Evolutionary conservation across 2,113 vertebrate species (phyloP), one percentile per base, ranked within the genome.

Genomic region (Brienomyrus longianalis): DNA sequence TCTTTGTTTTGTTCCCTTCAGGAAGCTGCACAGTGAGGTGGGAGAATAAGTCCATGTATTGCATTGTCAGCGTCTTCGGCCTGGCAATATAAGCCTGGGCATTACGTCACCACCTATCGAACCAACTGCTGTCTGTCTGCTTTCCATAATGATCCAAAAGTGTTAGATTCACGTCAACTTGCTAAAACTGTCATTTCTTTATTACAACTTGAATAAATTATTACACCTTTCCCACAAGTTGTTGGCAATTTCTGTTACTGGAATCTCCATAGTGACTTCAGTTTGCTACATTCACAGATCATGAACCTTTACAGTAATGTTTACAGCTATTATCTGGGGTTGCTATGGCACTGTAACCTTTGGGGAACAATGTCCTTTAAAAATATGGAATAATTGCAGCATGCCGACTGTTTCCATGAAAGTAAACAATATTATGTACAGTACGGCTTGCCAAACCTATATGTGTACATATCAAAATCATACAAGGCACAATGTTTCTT

Each of bases 41-140:
- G 98, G 98, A 99, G 93, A 99, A 99, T 91, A 97, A 98, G 94
- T 97, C 96, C 85, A 97, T 98, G 96, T 98, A 97, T 94, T 99
- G 98, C 93, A 97, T 98, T 1, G 96, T 98, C 94, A 98, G 93
- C 89, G 95, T 98, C 92, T 99, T 98, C 56, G 98, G 97, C 43
- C 95, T 99, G 59, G 96, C 97, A 89, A 95, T 98, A 80, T 98
- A 92, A 96, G 91, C 5, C 8, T 59, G 7, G 23, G 6, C 2
- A 6, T 17, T 13, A 17, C 35, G 15, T 6, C n/a, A 0, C 70
- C 51, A 19, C 48, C 27, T 83, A 50, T 35, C 19, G 1, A 13
- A 35, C 23, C 77, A 84, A 19, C 43, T 31, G 39, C 39, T 39
- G 39, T 39, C 39, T 39, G n/a, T 31, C 11, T 70, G 62, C 62